Evolutionary conservation across 2,113 vertebrate genomes (phyloP), one percentile per base, ranked within the genome.

Genomic region (Axis porcinus): DNA sequence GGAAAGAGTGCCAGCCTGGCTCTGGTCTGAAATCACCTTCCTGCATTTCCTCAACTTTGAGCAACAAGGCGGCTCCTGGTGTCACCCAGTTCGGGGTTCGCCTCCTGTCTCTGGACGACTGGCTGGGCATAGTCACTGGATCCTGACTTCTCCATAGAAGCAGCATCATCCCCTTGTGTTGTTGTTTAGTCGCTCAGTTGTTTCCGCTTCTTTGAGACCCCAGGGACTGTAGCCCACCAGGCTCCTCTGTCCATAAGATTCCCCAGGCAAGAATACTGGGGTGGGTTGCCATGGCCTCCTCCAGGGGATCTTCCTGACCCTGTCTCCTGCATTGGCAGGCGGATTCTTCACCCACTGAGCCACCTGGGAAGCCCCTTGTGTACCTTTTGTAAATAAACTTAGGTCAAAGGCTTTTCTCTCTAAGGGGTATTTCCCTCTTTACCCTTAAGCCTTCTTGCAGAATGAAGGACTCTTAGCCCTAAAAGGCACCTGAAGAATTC

Each of bases 41-140:
- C 47, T 55, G 21, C 6, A 33, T 8, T 7, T 33, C 7, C 11
- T 58, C 27, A 47, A 40, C 36, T 91, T 12, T 17, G 45, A 47
- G 14, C 30, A 47, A 2, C 36, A 47, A 3, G 27, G 2, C 11
- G 12, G 30, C 13, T 45, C 36, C 15, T 0, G 1, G 17, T 25
- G 40, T 28, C 4, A 0, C 45, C 55, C 54, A n/a, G 36, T 3
- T n/a, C 3, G 6, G 12, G 21, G 2, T 0, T 1, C n/a, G 3
- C 64, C 52, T 85, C 47, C 58, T 14, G 7, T 36, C 58, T 62
- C 76, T 64, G 27, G 21, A 55, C 36, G 5, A 4, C n/a, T 25
- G 3, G 47, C 16, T 7, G 2, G n/a, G 54, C 33, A 9, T 7
- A 58, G 17, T 28, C 67, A 43, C 52, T 50, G n/a, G 0, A 0